A percentile compares a stretch with the other conserved stretches of the same genome.
Evolutionary conservation across 2,797 vertebrate species (phyloP).

Genomic region (Philypnodon macrostomus): DNA sequence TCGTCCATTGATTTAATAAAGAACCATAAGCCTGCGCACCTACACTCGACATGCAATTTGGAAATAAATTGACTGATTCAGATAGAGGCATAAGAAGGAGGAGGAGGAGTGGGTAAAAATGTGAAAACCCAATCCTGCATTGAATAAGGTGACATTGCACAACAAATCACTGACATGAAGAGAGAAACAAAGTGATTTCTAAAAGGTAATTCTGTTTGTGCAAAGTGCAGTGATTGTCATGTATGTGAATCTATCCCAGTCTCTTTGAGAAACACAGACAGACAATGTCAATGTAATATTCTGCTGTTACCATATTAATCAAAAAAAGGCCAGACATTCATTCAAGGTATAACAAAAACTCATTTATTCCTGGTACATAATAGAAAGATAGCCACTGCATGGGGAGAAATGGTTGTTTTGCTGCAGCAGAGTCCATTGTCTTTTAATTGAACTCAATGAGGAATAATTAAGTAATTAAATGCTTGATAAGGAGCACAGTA

Average conservation of each 20-base stretch:
- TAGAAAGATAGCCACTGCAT: conserved; percentile 57
- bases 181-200: conserved; percentile 84
- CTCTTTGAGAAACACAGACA: too few relatives aligned
- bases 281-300: too few relatives aligned
- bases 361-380: too few relatives aligned
- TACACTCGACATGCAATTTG: conserved; percentile 84
- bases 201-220: conserved; percentile 83
- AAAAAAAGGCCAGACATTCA: conserved; percentile 70
- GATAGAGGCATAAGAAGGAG: conserved; percentile 68
- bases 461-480: conserved; percentile 84
- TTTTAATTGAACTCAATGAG: conserved; percentile 81
- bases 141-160: conserved; percentile 85
- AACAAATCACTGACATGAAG: conserved; percentile 86
- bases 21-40: conserved; percentile 79
- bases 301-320: conserved; percentile 60
- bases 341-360: conserved; percentile 73
- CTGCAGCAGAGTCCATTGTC: conserved; percentile 66
- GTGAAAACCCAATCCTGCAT: conserved; percentile 73
- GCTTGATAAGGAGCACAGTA: conserved; percentile 70
- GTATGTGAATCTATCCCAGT: conserved; percentile 82
- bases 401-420: conserved; percentile 62
- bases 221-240: conserved; percentile 80
- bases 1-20: conserved; percentile 84
- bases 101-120: conserved; percentile 48
- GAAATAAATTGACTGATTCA: conserved; percentile 88